phyloP scores from a whole-genome alignment of 1,140 invertebrate species.

The Nomia melanderi region DNA sequence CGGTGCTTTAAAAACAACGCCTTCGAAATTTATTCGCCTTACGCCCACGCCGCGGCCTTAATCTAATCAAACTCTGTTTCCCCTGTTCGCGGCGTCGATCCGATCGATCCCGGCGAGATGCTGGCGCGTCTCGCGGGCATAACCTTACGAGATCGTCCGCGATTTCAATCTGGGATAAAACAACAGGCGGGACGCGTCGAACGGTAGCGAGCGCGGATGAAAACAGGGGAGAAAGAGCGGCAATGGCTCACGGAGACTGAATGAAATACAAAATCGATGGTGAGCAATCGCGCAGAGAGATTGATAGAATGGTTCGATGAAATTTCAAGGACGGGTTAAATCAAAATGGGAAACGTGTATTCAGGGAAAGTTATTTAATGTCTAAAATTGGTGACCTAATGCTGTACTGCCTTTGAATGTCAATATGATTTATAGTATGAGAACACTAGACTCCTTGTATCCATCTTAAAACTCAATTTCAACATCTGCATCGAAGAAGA shows the following conservation, averaged over 20 bases:
- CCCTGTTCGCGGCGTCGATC: conserved; percentile 26
- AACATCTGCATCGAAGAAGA: too few relatives aligned
- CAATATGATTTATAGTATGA: too few relatives aligned
- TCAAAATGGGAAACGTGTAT: too few relatives aligned
- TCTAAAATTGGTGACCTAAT: too few relatives aligned
- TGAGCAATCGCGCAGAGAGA: neutral
- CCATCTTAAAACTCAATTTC: too few relatives aligned
- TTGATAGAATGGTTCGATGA: neutral
- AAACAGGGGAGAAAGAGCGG: too few relatives aligned
- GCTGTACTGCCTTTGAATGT: too few relatives aligned
- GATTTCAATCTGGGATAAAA: conserved; percentile 55
- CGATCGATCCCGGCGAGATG: conserved; percentile 41
- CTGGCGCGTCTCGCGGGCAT: conserved; percentile 6
- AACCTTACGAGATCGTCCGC: conserved; percentile 28
- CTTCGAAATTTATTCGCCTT: conserved; percentile 52
- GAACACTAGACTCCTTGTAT: too few relatives aligned
- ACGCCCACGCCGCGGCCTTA: conserved; percentile 31
- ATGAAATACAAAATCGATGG: conserved; percentile 35
- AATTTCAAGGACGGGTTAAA: too few relatives aligned
- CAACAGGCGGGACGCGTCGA: neutral
- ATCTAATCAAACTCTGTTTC: conserved; percentile 42
- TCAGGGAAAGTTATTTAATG: too few relatives aligned
- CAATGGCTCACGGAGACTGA: neutral
- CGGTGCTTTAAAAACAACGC: conserved; percentile 4
- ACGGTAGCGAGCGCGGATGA: too few relatives aligned